phyloP scores from a whole-genome alignment of 1,140 invertebrate species.

The Drosophila erecta region DNA sequence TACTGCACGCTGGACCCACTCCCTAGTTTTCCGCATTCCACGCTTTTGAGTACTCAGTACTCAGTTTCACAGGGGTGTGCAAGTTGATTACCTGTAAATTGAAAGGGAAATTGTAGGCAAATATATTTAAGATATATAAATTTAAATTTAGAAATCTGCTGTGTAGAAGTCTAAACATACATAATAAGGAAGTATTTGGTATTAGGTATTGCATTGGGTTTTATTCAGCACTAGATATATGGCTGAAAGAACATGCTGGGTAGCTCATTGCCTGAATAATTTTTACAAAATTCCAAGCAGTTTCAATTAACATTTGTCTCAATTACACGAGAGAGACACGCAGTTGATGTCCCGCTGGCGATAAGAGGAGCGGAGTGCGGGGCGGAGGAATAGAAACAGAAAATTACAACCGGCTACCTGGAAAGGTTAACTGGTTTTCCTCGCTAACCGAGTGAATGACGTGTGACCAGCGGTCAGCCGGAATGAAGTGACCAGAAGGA shows the following conservation, averaged over 20 bases:
- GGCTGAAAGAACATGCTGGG: neutral
- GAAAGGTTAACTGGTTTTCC: constrained; percentile 63
- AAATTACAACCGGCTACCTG: constrained; percentile 38
- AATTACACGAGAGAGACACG: constrained; percentile 55
- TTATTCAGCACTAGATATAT: neutral
- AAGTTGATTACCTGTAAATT: neutral
- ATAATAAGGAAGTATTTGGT: too few relatives aligned
- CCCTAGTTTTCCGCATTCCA: constrained; percentile 26
- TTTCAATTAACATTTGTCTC: constrained; percentile 70
- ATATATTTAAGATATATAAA: too few relatives aligned
- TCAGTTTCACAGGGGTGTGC: neutral
- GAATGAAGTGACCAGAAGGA: constrained; percentile 36
- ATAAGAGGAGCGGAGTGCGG: constrained; percentile 41
- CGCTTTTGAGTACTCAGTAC: neutral
- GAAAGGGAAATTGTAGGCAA: too few relatives aligned
- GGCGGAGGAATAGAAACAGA: constrained; percentile 14
- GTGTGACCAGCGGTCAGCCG: constrained; percentile 74
- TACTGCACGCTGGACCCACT: constrained; percentile 46
- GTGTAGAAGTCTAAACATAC: too few relatives aligned
- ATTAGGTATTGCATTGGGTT: too few relatives aligned
- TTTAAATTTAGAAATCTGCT: too few relatives aligned
- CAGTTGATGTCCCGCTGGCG: constrained; percentile 40
- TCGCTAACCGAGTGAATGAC: constrained; percentile 55
- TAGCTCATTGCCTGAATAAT: neutral
- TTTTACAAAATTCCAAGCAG: neutral